These are phyloP conservation scores for Pandemis cinnamomeana DNA, from an alignment of 2,888 invertebrate species.

Conservation along the genomic window DNA sequence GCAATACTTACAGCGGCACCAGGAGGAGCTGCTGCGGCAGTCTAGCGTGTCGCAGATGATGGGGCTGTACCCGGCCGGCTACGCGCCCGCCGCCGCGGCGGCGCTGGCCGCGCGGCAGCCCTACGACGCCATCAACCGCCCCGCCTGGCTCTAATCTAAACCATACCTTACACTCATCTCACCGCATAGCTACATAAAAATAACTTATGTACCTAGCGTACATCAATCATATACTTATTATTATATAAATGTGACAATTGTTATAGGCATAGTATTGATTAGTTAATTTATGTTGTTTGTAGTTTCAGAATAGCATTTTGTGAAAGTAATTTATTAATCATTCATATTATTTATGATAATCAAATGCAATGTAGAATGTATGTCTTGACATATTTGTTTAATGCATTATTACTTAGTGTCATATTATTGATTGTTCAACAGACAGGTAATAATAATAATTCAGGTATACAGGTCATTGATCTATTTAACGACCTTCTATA, in stretches of 20 bases:
- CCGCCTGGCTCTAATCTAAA: conserved; percentile 88
- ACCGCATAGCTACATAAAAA: conserved; percentile 21
- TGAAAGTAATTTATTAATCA: conserved; percentile 61
- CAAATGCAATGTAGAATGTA: conserved; percentile 43
- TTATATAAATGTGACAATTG: conserved; percentile 68
- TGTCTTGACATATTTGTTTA: conserved; percentile 59
- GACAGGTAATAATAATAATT: conserved; percentile 28
- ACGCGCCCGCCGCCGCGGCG: conserved; percentile 84
- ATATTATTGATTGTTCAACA: conserved; percentile 24
- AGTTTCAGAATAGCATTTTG: conserved; percentile 65
- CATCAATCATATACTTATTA: conserved; percentile 43
- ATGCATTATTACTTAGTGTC: conserved; percentile 31
- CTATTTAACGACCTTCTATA: conserved; percentile 35
- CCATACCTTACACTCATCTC: conserved; percentile 5
- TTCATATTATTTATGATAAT: conserved; percentile 56
- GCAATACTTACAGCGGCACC: conserved; percentile 87
- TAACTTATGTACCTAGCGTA: conserved; percentile 12
- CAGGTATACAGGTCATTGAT: conserved; percentile 20
- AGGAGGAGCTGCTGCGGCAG: conserved; percentile 85
- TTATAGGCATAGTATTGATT: conserved; percentile 58
- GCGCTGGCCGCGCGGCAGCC: conserved; percentile 88
- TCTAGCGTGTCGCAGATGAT: conserved; percentile 85
- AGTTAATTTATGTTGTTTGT: conserved; percentile 75
- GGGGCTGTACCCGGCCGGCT: conserved; percentile 87
- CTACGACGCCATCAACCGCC: conserved; percentile 88